phyloP scores from a whole-genome alignment of 2,113 vertebrate species.

The Istiophorus platypterus region DNA sequence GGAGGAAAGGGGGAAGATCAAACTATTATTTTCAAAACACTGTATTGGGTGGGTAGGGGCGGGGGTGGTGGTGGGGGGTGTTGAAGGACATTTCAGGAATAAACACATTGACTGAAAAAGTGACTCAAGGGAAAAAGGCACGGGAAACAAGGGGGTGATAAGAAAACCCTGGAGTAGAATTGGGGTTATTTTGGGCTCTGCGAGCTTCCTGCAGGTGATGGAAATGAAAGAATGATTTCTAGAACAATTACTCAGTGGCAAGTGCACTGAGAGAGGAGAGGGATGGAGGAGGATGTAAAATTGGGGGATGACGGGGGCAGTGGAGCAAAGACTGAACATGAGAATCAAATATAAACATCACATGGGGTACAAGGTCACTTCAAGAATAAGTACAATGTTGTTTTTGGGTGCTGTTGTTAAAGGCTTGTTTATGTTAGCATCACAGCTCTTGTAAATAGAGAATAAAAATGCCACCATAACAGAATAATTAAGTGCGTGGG shows the following conservation, averaged over 20 bases:
- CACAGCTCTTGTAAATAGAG: slow-evolving; percentile 39
- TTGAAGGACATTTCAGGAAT: slow-evolving; percentile 73
- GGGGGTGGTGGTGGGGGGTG: neutral
- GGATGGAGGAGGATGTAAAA: slow-evolving; percentile 60
- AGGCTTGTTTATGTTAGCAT: slow-evolving; percentile 45
- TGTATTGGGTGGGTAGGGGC: no score
- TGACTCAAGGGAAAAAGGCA: slow-evolving; percentile 77
- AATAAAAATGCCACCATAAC: slow-evolving; percentile 44
- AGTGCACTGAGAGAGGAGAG: slow-evolving; percentile 61
- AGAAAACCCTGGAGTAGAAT: slow-evolving; percentile 77
- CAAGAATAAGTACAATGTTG: slow-evolving; percentile 41
- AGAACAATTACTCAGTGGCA: slow-evolving; percentile 79
- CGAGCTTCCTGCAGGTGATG: slow-evolving; percentile 86
- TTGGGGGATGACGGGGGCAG: neutral
- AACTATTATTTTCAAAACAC: slow-evolving; percentile 52
- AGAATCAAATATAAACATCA: slow-evolving; percentile 63
- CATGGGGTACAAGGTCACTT: slow-evolving; percentile 53
- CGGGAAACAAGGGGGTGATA: slow-evolving; percentile 77
- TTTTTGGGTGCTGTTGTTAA: slow-evolving; percentile 8
- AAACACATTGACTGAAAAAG: slow-evolving; percentile 63
- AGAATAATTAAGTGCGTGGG: slow-evolving; percentile 48
- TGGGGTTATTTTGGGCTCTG: slow-evolving; percentile 80
- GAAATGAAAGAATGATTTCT: slow-evolving; percentile 79
- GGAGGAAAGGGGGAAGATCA: slow-evolving; percentile 19
- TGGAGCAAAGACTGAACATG: slow-evolving; percentile 38